Conservation (phyloP, 92 coral and sea anemone species). For the Phenganax marumi region DNA sequence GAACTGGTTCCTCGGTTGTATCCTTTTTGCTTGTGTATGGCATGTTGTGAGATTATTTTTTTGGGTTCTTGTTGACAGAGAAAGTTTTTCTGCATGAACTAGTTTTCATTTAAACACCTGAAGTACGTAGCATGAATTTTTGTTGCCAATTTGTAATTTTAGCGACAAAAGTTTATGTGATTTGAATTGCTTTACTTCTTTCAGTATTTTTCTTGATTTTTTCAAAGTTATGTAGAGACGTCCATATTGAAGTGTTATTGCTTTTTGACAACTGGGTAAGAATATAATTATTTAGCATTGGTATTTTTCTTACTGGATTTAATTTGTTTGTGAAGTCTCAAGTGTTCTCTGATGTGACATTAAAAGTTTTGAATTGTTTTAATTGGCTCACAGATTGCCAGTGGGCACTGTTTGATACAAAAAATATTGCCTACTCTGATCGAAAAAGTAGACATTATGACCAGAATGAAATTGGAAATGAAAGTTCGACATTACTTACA, state of each 20-base stretch:
- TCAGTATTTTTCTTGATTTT: constrained; percentile 40
- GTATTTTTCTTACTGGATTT: background rate
- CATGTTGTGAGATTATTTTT: background rate
- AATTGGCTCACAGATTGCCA: no score
- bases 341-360: no score
- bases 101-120: background rate
- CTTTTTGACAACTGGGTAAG: constrained; percentile 89
- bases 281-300: background rate
- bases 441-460: no score
- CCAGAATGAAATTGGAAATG: no score
- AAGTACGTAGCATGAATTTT: background rate
- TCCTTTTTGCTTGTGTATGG: constrained; percentile 47
- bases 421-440: no score
- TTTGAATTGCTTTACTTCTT: background rate
- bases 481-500: no score
- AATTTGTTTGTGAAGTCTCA: background rate
- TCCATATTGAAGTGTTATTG: constrained; percentile 91
- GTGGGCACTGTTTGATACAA: no score
- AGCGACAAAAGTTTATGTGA: background rate
- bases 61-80: background rate
- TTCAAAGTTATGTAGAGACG: constrained; percentile 79
- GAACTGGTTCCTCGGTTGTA: constrained; percentile 97
- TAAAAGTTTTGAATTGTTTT: no score
- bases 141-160: no score
- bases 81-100: no score